Conservation (phyloP, 2,797 vertebrate genomes). For the Acrocephalus scirpaceus region DNA sequence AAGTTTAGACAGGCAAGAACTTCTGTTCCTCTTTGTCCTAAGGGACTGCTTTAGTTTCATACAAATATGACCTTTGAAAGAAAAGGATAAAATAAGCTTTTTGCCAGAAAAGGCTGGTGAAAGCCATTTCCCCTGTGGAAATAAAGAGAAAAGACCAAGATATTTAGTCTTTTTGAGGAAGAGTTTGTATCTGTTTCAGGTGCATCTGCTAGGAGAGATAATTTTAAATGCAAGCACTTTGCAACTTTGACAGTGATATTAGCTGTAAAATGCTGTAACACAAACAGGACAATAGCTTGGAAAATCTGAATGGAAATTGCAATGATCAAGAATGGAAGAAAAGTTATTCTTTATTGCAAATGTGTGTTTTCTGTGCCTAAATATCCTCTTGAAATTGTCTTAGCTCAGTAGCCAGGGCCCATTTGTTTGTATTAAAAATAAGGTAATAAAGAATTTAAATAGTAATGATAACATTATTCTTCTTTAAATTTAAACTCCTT, state of each 20-base stretch:
- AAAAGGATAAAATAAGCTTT: constrained; percentile 25
- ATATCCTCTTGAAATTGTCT: background rate
- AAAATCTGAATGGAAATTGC: background rate
- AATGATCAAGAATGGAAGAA: background rate
- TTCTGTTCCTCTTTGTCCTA: background rate
- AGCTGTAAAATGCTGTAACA: background rate
- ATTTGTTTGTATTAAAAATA: background rate
- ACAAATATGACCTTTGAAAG: background rate
- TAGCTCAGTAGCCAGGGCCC: background rate
- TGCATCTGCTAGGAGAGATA: background rate
- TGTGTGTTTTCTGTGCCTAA: background rate
- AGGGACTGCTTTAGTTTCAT: constrained; percentile 22
- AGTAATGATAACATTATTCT: background rate
- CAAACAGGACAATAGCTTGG: background rate
- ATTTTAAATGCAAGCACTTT: background rate
- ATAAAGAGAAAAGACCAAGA: background rate
- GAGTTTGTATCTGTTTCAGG: background rate
- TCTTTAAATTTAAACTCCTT: background rate
- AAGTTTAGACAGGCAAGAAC: background rate
- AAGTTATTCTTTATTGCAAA: background rate
- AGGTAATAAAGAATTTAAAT: background rate
- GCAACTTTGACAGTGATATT: background rate
- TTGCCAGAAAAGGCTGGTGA: background rate
- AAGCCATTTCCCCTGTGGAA: background rate
- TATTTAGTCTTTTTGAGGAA: constrained; percentile 11